Percentiles rank a stretch among this genome's conserved stretches.
Conservation (phyloP, 2,797 vertebrate genomes). For the Dicrostonyx torquatus region DNA sequence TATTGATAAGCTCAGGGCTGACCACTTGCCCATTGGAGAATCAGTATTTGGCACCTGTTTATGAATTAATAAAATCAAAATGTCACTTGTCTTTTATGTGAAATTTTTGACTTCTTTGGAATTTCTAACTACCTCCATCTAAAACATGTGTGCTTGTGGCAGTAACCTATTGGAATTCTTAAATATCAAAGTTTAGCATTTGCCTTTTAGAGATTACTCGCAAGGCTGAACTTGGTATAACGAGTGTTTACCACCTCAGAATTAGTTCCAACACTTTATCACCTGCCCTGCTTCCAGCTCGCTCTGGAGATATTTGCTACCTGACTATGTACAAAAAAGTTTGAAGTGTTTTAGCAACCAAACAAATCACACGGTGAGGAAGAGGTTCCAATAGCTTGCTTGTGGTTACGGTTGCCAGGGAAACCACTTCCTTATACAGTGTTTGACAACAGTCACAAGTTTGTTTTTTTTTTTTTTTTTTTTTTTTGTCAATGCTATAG, state of each 20-base stretch:
- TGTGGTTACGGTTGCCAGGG: constrained; percentile 76
- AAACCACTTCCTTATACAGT: constrained; percentile 77
- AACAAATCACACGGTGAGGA: constrained; percentile 64
- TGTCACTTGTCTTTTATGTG: constrained; percentile 20
- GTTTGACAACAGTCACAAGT: constrained; percentile 50
- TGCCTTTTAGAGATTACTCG: not conserved
- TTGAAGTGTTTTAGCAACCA: constrained; percentile 65
- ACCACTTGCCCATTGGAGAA: constrained; percentile 17
- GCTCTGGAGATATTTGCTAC: constrained; percentile 38
- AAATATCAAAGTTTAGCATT: constrained; percentile 55
- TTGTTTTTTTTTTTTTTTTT: not conserved
- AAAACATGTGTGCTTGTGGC: not conserved
- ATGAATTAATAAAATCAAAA: constrained; percentile 43
- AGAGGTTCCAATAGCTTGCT: constrained; percentile 68
- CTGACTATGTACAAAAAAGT: constrained; percentile 44
- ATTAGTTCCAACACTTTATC: not conserved
- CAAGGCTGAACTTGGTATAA: not conserved
- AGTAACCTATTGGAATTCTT: constrained; percentile 56
- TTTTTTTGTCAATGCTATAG: not conserved
- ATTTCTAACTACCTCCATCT: constrained; percentile 23
- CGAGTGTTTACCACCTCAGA: constrained; percentile 25
- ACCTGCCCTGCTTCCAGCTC: constrained; percentile 25
- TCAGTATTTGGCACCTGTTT: constrained; percentile 16
- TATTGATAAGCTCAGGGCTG: not conserved
- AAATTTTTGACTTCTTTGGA: constrained; percentile 34